Base-by-base conservation (phyloP, 2,113 vertebrate species). In the Phrynocephalus versicolor region DNA sequence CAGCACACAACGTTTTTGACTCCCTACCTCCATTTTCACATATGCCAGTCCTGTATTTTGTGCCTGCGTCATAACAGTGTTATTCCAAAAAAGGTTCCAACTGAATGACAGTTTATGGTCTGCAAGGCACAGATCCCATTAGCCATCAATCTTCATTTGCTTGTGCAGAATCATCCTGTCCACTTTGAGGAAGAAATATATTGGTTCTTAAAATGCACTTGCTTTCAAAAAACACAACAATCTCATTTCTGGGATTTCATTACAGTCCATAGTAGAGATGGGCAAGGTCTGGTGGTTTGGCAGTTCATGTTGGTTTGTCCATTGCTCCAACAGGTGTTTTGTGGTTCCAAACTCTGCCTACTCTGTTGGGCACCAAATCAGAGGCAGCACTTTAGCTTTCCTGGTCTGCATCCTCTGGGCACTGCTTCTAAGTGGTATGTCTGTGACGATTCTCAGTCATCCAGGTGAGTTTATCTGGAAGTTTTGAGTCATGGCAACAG, bases 11-110 rank as follows among this genome's bases (percentile, higher is more conserved):
- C 21, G 2, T 78, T 14, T 15, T 73, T 62, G 75, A 16, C 82
- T 88, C 19, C 79, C 76, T 86, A 83, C 77, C 35, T 79, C 12
- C 16, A 64, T 57, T 14, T 80, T 45, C n/a, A 23, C 78, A 67
- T 76, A 8, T 85, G 82, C 78, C 71, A n/a, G 69, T 58, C 55
- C 80, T 25, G 6, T 30, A 62, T 70, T 84, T 87, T 84, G 14
- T 55, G n/a, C 23, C 23, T 74, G 69, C 21, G 45, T 16, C 73
- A 55, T 62, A 73, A 39, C 51, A 55, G 69, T 21, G 15, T 72
- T 62, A 79, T 45, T 25, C 27, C 55, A 58, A 72, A 35, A 51
- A n/a, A 19, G 55, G 8, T n/a, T 71, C 35, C 39, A 18, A 33
- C 27, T 3, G 45, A 65, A 57, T 19, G 45, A 37, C 23, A 35